A percentile compares a stretch with the other conserved stretches of the same genome.
phyloP scores from a whole-genome alignment of 2,113 vertebrate genomes.

The Spea bombifrons region DNA sequence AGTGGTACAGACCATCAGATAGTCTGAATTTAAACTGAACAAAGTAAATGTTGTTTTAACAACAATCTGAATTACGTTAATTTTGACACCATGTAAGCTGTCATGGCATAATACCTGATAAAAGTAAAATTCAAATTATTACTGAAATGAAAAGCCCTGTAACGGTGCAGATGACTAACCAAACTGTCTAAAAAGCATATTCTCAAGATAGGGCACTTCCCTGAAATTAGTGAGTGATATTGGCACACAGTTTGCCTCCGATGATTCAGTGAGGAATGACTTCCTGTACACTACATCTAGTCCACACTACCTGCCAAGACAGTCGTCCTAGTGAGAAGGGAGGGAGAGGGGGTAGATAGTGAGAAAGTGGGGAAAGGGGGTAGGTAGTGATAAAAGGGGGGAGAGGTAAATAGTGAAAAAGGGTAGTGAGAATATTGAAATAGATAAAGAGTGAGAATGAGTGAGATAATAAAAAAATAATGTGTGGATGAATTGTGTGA shows the following conservation, averaged over 20 bases:
- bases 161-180: not conserved
- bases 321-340: no score
- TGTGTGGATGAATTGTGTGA: no score
- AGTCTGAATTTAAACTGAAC: slow-evolving; percentile 45
- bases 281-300: no score
- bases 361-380: no score
- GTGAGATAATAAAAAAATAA: no score
- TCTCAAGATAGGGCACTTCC: not conserved
- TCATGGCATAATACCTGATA: not conserved
- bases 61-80: slow-evolving; percentile 36
- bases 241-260: slow-evolving; percentile 36
- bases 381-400: no score
- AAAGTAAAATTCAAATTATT: not conserved
- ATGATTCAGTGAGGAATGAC: not conserved
- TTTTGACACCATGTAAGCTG: slow-evolving; percentile 35
- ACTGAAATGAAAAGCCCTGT: no score
- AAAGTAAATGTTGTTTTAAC: slow-evolving; percentile 35
- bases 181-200: not conserved
- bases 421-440: no score
- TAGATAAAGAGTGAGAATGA: no score
- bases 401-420: no score
- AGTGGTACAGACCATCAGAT: slow-evolving; percentile 27
- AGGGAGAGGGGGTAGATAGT: no score
- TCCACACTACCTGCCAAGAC: no score
- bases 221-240: slow-evolving; percentile 24